These are phyloP conservation scores for Apaloderma vittatum DNA, from an alignment of 2,113 vertebrate species.

Conservation along the genomic window DNA sequence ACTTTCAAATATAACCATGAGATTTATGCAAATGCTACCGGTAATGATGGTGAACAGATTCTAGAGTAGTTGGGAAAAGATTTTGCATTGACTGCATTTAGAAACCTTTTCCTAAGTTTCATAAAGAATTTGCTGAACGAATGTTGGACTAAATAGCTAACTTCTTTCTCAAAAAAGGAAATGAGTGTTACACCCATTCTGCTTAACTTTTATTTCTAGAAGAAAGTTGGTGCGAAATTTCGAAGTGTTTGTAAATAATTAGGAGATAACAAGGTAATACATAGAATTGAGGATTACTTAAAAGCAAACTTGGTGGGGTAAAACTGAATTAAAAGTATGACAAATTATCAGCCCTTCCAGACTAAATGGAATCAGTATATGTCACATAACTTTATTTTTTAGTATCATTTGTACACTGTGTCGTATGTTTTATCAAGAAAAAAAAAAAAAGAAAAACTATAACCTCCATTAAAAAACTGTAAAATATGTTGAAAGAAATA, in stretches of 20 bases:
- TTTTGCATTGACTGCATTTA: not conserved
- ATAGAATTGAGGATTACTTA: not conserved
- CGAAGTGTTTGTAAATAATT: not conserved
- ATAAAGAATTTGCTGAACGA: not conserved
- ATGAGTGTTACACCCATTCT: not conserved
- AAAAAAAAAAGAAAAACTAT: not conserved
- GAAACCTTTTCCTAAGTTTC: not conserved
- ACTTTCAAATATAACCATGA: not conserved
- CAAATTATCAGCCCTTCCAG: not conserved
- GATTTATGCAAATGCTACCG: not conserved
- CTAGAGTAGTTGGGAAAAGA: not conserved
- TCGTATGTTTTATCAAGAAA: not conserved
- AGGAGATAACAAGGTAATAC: not conserved
- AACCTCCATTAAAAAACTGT: not conserved
- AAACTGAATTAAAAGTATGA: not conserved
- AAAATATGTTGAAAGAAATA: not conserved
- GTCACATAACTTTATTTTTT: not conserved
- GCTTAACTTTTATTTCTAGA: not conserved
- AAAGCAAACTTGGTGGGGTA: not conserved
- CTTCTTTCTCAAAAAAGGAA: not conserved
- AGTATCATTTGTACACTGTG: not conserved
- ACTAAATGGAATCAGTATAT: not conserved
- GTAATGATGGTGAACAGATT: not conserved
- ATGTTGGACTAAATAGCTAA: not conserved
- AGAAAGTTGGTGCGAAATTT: not conserved